Evolutionary conservation across 2,113 vertebrate species (phyloP).

Genomic region (Oostethus manadensis): DNA sequence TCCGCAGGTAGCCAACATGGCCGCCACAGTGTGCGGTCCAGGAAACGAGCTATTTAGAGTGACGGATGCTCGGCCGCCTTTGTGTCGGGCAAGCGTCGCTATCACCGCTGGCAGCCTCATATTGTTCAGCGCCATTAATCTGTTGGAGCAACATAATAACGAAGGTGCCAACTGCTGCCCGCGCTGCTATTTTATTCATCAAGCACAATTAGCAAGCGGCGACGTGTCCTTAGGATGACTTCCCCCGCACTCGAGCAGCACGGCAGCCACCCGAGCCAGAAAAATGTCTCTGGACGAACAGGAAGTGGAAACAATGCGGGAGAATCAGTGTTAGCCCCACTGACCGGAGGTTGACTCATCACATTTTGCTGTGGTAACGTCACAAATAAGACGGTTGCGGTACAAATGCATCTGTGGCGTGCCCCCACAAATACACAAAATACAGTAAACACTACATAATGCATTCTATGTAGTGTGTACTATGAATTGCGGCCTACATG

Average conservation of each 20-base stretch:
- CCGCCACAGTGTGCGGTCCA: not conserved
- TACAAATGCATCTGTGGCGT: too few relatives aligned
- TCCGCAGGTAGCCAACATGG: not conserved
- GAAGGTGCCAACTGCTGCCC: slow-evolving; percentile 45
- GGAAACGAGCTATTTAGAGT: slow-evolving; percentile 55
- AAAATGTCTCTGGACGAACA: too few relatives aligned
- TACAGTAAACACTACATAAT: too few relatives aligned
- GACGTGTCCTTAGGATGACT: slow-evolving; percentile 63
- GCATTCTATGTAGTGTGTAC: too few relatives aligned
- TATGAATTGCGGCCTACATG: too few relatives aligned
- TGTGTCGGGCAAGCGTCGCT: slow-evolving; percentile 43
- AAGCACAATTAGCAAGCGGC: slow-evolving; percentile 52
- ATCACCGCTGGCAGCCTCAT: slow-evolving; percentile 52
- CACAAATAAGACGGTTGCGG: not conserved
- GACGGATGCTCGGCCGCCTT: slow-evolving; percentile 37
- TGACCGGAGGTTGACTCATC: too few relatives aligned
- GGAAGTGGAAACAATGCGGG: too few relatives aligned
- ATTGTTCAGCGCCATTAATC: slow-evolving; percentile 61
- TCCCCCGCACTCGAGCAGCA: slow-evolving; percentile 28
- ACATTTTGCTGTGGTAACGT: not conserved
- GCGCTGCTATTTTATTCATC: slow-evolving; percentile 67
- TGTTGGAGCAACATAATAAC: slow-evolving; percentile 62
- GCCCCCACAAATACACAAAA: too few relatives aligned
- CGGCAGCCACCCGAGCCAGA: slow-evolving; percentile 1
- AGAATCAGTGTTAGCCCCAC: too few relatives aligned